Percentiles rank a stretch among this genome's conserved stretches.
Conservation (phyloP, 2,888 invertebrate genomes). For the Campopleginae sp. region DNA sequence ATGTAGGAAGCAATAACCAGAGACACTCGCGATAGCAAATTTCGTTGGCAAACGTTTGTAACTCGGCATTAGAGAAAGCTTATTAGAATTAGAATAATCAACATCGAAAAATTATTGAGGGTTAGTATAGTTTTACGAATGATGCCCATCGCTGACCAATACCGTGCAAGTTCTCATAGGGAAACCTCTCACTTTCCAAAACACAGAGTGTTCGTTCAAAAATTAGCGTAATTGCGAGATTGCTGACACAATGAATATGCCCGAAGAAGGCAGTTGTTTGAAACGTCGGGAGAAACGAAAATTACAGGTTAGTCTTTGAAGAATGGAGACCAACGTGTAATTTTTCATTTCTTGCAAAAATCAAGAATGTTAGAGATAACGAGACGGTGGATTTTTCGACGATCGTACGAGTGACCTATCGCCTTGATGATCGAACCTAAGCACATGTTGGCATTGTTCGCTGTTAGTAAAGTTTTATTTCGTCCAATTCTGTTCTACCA, state of each 20-base stretch:
- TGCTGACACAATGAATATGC: too few relatives aligned
- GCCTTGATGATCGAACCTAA: not conserved
- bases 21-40: not conserved
- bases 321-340: not conserved
- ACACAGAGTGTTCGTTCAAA: not conserved
- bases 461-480: not conserved
- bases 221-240: not conserved
- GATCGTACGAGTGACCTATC: too few relatives aligned
- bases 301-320: too few relatives aligned
- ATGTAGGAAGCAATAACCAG: not conserved
- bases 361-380: not conserved
- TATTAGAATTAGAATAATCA: conserved; percentile 2
- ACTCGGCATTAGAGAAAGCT: not conserved
- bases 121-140: conserved; percentile 22
- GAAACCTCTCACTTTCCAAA: not conserved
- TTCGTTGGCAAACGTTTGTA: not conserved
- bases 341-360: not conserved
- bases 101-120: not conserved
- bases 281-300: too few relatives aligned
- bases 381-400: too few relatives aligned
- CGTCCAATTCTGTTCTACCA: not conserved
- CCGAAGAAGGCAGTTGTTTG: too few relatives aligned
- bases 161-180: conserved; percentile 25
- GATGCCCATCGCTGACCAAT: conserved; percentile 33
- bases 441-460: not conserved